These are phyloP conservation scores for Diaperis boleti DNA, from an alignment of 2,888 invertebrate genomes.

Conservation along the genomic window DNA sequence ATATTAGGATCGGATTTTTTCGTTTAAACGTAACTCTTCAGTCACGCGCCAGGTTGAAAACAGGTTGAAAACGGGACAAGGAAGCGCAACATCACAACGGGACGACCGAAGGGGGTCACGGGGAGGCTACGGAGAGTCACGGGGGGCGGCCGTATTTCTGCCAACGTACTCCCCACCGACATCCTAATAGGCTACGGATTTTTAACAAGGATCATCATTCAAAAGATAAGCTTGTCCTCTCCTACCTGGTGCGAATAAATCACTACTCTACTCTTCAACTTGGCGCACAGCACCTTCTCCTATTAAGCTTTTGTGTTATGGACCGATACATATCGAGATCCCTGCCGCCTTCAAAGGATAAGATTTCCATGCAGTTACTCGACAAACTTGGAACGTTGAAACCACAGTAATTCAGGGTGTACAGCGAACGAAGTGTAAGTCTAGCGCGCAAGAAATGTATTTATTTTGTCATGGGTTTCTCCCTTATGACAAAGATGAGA, in stretches of 20 bases:
- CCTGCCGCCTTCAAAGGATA: background rate
- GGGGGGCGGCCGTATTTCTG: slow-evolving; percentile 47
- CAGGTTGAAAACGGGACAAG: slow-evolving; percentile 43
- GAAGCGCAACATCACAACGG: slow-evolving; percentile 41
- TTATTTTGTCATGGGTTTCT: too few relatives aligned
- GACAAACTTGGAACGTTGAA: too few relatives aligned
- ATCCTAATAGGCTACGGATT: slow-evolving; percentile 61
- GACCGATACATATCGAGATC: background rate
- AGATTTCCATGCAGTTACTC: too few relatives aligned
- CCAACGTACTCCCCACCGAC: slow-evolving; percentile 50
- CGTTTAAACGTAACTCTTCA: too few relatives aligned
- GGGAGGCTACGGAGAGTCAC: slow-evolving; percentile 37
- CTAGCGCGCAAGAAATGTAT: too few relatives aligned
- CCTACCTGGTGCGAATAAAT: slow-evolving; percentile 62
- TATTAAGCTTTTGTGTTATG: slow-evolving; percentile 29
- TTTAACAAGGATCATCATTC: slow-evolving; percentile 63
- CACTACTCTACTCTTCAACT: slow-evolving; percentile 55
- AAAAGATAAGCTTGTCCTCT: slow-evolving; percentile 62
- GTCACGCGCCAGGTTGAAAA: slow-evolving; percentile 45
- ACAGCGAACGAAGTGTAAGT: too few relatives aligned
- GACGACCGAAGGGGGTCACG: slow-evolving; percentile 42
- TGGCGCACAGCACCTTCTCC: slow-evolving; percentile 26
- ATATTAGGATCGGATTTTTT: too few relatives aligned
- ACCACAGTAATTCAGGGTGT: too few relatives aligned
- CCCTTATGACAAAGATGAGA: too few relatives aligned